phyloP scores from a whole-genome alignment of 1,140 invertebrate genomes.

The Lepidurus couesii region DNA sequence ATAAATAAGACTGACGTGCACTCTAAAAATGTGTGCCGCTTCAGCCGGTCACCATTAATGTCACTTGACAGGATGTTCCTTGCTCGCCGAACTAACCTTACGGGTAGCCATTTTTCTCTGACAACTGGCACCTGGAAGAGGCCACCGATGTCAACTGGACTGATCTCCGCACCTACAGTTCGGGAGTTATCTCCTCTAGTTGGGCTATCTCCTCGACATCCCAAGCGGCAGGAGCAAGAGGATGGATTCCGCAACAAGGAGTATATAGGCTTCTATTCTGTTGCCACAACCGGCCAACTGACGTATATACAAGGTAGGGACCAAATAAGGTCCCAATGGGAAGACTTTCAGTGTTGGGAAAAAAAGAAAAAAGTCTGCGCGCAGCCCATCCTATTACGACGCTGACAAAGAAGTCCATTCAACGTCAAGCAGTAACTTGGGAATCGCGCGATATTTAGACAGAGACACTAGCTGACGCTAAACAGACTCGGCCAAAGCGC shows the following conservation, averaged over 20 bases:
- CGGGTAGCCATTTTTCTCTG: neutral
- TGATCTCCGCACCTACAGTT: conserved; percentile 10
- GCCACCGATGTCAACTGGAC: conserved; percentile 8
- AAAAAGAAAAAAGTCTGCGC: neutral
- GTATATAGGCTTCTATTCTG: too few relatives aligned
- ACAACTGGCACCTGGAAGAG: conserved; percentile 13
- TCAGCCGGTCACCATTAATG: conserved; percentile 15
- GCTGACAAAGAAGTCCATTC: conserved; percentile 13
- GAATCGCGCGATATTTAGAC: conserved; percentile 3
- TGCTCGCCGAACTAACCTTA: neutral
- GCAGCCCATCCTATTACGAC: neutral
- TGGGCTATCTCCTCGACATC: neutral
- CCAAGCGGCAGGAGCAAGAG: neutral
- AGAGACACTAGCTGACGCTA: conserved; percentile 18
- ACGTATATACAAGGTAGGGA: too few relatives aligned
- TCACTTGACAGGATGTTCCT: conserved; percentile 9
- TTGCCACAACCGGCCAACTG: too few relatives aligned
- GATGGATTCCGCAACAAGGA: conserved; percentile 2
- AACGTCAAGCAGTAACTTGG: neutral
- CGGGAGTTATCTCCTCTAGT: neutral
- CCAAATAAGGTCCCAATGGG: too few relatives aligned
- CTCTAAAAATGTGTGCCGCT: conserved; percentile 19
- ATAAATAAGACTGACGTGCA: conserved; percentile 19
- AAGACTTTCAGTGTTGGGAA: neutral
- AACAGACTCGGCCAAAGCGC: neutral